Base-by-base conservation (phyloP, 1,140 invertebrate species). In the Varroa destructor region DNA sequence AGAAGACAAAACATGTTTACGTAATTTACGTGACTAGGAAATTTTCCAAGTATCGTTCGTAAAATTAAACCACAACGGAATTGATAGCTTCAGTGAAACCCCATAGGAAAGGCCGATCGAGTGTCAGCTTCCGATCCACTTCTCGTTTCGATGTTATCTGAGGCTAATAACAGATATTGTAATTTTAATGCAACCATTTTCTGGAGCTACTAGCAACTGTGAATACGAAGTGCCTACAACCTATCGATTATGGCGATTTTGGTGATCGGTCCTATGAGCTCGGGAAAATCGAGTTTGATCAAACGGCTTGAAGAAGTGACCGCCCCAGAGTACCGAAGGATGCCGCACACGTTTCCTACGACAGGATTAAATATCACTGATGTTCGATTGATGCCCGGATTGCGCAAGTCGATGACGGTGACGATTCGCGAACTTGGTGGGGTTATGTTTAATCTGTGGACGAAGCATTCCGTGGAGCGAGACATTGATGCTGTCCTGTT, bases 271-370 rank as follows among this genome's bases (percentile, higher is more conserved):
- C 61, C 61, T 46, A 37, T 67, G 12, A 67, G 37, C 8, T 67
- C 61, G 61, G 61, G 61, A 40, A 67, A 67, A 40, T 67, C 61
- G 12, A 67, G 61, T 8, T 40, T 67, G 61, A 67, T 67, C 1
- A 67, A 67, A 67, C 61, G 61, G 5, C 61, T 67, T 37, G 61
- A 67, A 40, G 61, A 67, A 67, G 61, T 67, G 14, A 67, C 40
- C 40, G 61, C 61, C 4, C 61, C 61, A 5, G 61, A 67, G 61
- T 67, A 67, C 8, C 61, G 61, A 37, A 12, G 61, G 2, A 67
- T 67, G 61, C 61, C 61, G 3, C 61, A 67, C 61, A 67, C 61
- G n/a, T 67, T 67, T 8, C 40, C 61, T 10, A 67, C 61, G 40
- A 67, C 61, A 12, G 61, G 61, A 40, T 46, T 67, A 2, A 67